These are phyloP conservation scores for Aplodontia rufa DNA, from an alignment of 2,113 vertebrate genomes.

Conservation along the genomic window DNA sequence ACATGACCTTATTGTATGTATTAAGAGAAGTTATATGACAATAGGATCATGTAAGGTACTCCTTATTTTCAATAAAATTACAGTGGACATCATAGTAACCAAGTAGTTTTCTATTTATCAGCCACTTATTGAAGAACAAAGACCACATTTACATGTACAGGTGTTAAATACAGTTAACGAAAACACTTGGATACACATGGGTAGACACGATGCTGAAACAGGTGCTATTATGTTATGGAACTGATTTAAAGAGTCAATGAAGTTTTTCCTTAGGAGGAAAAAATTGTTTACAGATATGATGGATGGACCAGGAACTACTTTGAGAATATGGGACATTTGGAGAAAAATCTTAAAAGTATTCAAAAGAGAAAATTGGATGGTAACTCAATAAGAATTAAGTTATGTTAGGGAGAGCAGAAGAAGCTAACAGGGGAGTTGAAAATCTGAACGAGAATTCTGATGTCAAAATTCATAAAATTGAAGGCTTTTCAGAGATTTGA, in stretches of 20 bases:
- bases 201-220: background rate
- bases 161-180: background rate
- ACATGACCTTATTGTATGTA: background rate
- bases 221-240: background rate
- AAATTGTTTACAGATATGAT: slow-evolving; percentile 39
- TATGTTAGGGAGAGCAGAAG: background rate
- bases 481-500: slow-evolving; percentile 57
- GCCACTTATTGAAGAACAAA: background rate
- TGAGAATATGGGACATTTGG: slow-evolving; percentile 27
- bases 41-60: background rate
- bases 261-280: slow-evolving; percentile 12
- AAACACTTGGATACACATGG: background rate
- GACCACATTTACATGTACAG: background rate
- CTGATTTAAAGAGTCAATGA: background rate
- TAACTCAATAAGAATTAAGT: slow-evolving; percentile 29
- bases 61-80: slow-evolving; percentile 1
- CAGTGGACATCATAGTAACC: background rate
- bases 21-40: background rate
- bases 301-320: background rate
- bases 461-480: slow-evolving; percentile 48
- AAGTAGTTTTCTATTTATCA: background rate
- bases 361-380: slow-evolving; percentile 48
- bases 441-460: slow-evolving; percentile 43
- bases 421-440: slow-evolving; percentile 41
- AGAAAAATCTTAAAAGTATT: slow-evolving; percentile 47